Conservation (phyloP, 2,113 vertebrate genomes). For the Pseudorasbora parva region DNA sequence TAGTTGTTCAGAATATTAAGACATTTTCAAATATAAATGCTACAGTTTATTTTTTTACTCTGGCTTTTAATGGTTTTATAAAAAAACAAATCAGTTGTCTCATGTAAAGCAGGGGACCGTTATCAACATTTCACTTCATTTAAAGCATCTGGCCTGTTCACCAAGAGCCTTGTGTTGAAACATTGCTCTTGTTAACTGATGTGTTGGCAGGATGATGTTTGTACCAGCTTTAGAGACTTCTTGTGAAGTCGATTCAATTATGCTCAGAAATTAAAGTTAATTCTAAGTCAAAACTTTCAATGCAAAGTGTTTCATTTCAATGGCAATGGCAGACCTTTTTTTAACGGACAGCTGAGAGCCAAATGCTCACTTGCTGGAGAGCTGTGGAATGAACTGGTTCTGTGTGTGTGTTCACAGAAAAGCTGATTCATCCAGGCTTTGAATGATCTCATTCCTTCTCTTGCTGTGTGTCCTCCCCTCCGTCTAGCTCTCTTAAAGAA, state of each 20-base stretch:
- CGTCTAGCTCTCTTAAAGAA: constrained; percentile 56
- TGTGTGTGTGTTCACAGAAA: constrained; percentile 42
- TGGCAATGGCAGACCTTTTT: not conserved
- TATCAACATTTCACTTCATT: not conserved
- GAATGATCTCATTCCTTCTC: constrained; percentile 53
- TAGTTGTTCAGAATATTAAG: not conserved
- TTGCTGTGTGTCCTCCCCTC: constrained; percentile 37
- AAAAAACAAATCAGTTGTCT: not conserved
- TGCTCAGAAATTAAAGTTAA: not conserved
- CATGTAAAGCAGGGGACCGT: not conserved
- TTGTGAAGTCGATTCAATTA: not conserved
- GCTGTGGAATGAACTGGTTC: not conserved
- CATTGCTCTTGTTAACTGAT: not conserved
- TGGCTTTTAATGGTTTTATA: not conserved
- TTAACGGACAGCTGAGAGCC: not conserved
- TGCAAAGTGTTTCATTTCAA: not conserved
- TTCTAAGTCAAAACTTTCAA: not conserved
- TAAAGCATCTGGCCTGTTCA: constrained; percentile 34
- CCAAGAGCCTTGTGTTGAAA: not conserved
- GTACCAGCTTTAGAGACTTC: not conserved
- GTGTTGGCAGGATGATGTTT: not conserved
- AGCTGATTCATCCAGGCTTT: constrained; percentile 53
- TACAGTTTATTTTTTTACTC: not conserved
- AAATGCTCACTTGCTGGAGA: constrained; percentile 3
- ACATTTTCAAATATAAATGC: not conserved